Base-by-base conservation (phyloP, 2,797 vertebrate genomes). In the Arctocebus calabarensis region DNA sequence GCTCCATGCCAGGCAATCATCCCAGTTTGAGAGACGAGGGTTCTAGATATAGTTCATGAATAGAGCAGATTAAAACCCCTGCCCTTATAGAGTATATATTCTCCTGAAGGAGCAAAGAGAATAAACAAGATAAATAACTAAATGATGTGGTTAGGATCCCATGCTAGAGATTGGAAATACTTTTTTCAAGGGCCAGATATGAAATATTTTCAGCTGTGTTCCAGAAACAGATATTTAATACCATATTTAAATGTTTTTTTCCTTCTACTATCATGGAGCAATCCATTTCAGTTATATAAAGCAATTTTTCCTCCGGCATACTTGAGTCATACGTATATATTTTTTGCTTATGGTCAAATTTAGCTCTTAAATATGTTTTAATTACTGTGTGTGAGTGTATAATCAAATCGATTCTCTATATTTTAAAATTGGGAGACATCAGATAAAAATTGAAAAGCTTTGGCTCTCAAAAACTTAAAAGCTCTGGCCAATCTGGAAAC, bases 281-380 rank as follows among this genome's bases (percentile, higher is more conserved):
- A 43, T 17, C 86, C 17, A 64, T 93, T 88, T 89, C 52, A 79
- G 71, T 37, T 29, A 43, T n/a, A 81, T 78, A 90, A 88, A 87
- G 34, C 17, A 23, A 2, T 45, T 83, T 68, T 22, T 13, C 27
- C 64, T 0, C 2, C 27, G 32, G 40, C 48, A 87, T 25, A 57
- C 6, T 71, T 77, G 20, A 11, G 17, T 90, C 86, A 32, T 5
- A 68, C n/a, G 3, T 82, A 9, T 37, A 19, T 19, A 1, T 34
- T 40, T 91, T 64, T 68, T 92, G 45, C 22, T 59, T 45, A 23
- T 23, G 23, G 57, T 45, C 75, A 66, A 94, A 91, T 75, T 57
- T 0, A 71, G 37, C 37, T 45, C 22, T 23, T 2, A 83, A 40
- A 43, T 27, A 68, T 20, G 9, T 78, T 87, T 81, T 77, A 75